Evolutionary conservation across 53 echinoderm and acorn worm genomes (phyloP).

Genomic region (Holothuria leucospilota): DNA sequence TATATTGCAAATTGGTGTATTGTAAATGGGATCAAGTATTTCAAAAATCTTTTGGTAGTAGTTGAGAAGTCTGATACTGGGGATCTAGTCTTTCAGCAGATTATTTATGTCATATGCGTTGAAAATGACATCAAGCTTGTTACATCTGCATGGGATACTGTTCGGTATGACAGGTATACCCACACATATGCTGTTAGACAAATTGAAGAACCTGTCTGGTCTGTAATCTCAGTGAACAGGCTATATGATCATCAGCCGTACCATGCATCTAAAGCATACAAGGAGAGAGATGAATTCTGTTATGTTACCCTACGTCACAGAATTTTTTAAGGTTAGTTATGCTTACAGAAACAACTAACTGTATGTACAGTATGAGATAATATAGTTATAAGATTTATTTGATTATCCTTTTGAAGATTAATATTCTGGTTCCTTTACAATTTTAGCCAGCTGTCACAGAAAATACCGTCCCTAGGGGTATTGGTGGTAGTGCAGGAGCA

Average conservation of each 20-base stretch:
- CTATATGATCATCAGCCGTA: slow-evolving; percentile 50
- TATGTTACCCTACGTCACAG: slow-evolving; percentile 11
- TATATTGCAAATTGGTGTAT: slow-evolving; percentile 57
- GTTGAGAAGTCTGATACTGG: slow-evolving; percentile 51
- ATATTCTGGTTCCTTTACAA: too few species aligned
- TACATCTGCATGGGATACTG: neutral
- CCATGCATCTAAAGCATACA: slow-evolving; percentile 60
- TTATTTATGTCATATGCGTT: slow-evolving; percentile 35
- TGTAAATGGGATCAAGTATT: slow-evolving; percentile 46
- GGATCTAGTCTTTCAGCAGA: slow-evolving; percentile 42
- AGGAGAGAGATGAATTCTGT: neutral
- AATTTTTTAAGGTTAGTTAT: neutral
- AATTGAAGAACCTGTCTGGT: neutral
- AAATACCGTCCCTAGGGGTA: too few species aligned
- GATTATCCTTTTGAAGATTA: too few species aligned
- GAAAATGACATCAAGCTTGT: slow-evolving; percentile 3
- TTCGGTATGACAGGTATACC: slow-evolving; percentile 22
- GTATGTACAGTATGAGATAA: too few species aligned
- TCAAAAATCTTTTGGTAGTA: slow-evolving; percentile 39
- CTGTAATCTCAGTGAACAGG: slow-evolving; percentile 16
- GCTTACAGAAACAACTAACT: too few species aligned
- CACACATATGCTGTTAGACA: slow-evolving; percentile 23
- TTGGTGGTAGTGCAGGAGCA: too few species aligned
- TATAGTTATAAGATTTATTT: too few species aligned
- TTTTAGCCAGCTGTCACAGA: too few species aligned